A percentile compares a stretch with the other conserved stretches of the same genome.
phyloP scores from a whole-genome alignment of 1,140 invertebrate genomes.

The Proctacanthus coquilletti region DNA sequence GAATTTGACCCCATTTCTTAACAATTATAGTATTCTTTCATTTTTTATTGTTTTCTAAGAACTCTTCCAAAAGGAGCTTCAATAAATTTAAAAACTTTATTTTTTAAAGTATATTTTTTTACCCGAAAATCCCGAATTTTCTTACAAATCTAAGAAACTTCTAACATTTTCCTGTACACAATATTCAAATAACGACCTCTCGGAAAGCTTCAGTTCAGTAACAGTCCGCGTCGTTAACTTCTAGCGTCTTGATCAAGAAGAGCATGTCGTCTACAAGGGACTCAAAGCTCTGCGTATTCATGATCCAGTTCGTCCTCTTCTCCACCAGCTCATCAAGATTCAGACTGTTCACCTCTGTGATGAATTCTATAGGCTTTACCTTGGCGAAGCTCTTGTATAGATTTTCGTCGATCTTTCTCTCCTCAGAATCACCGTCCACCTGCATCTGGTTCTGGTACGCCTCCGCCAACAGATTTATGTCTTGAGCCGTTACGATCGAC shows the following conservation, averaged over 20 bases:
- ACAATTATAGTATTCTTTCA: too few species aligned
- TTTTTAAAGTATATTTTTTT: too few species aligned
- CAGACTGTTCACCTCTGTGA: conserved; percentile 33
- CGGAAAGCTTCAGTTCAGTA: too few species aligned
- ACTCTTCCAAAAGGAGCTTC: too few species aligned
- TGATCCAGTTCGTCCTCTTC: conserved; percentile 40
- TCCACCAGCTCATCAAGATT: conserved; percentile 38
- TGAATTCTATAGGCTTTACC: conserved; percentile 39
- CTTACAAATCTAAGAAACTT: too few species aligned
- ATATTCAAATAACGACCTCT: too few species aligned
- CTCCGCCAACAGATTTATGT: conserved; percentile 39
- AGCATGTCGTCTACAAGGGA: conserved; percentile 51
- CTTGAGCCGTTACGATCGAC: conserved; percentile 36
- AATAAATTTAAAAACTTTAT: too few species aligned
- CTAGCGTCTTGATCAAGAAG: conserved; percentile 33
- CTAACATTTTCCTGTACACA: too few species aligned
- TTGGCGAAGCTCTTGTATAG: conserved; percentile 28
- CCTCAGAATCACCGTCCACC: conserved; percentile 9
- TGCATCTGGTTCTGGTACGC: conserved; percentile 33
- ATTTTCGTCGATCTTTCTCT: conserved; percentile 19
- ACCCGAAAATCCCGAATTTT: too few species aligned
- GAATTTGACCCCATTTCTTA: too few species aligned
- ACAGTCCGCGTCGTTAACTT: conserved; percentile 45
- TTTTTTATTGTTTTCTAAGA: too few species aligned
- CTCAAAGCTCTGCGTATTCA: conserved; percentile 39